phyloP scores from a whole-genome alignment of 2,797 vertebrate species.

The Phalanger gymnotis region DNA sequence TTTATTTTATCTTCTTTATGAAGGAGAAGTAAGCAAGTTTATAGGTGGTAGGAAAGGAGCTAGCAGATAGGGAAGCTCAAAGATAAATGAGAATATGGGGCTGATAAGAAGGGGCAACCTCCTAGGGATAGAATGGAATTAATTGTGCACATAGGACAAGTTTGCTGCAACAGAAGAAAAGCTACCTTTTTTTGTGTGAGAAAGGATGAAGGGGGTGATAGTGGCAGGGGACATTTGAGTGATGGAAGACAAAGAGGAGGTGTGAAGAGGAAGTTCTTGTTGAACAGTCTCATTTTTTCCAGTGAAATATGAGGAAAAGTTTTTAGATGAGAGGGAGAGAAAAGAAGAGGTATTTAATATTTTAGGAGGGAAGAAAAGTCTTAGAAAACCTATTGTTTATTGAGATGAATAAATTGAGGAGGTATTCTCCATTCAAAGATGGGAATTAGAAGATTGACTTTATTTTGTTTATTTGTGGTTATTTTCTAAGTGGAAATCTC shows the following conservation, averaged over 20 bases:
- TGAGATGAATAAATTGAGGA: too few species aligned
- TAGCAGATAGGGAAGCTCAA: background rate
- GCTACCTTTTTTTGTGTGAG: background rate
- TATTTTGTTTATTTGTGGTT: too few species aligned
- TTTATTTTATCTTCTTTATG: background rate
- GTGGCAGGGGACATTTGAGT: background rate
- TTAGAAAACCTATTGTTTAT: too few species aligned
- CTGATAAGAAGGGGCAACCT: background rate
- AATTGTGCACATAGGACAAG: background rate
- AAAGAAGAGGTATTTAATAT: too few species aligned
- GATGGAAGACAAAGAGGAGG: background rate
- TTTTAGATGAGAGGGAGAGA: too few species aligned
- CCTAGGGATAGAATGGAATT: background rate
- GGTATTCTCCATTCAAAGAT: too few species aligned
- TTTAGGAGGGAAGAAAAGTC: too few species aligned
- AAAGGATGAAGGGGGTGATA: background rate
- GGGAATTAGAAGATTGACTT: too few species aligned
- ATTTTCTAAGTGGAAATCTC: too few species aligned
- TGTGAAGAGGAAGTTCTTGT: background rate
- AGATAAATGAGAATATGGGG: background rate
- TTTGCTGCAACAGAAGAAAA: background rate
- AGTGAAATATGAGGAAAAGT: background rate
- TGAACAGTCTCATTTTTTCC: background rate
- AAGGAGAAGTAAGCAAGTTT: background rate
- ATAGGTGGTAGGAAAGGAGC: background rate